Percentiles rank a stretch among this genome's conserved stretches.
Conservation (phyloP, 2,888 invertebrate genomes). For the Nomada hirtipes region DNA sequence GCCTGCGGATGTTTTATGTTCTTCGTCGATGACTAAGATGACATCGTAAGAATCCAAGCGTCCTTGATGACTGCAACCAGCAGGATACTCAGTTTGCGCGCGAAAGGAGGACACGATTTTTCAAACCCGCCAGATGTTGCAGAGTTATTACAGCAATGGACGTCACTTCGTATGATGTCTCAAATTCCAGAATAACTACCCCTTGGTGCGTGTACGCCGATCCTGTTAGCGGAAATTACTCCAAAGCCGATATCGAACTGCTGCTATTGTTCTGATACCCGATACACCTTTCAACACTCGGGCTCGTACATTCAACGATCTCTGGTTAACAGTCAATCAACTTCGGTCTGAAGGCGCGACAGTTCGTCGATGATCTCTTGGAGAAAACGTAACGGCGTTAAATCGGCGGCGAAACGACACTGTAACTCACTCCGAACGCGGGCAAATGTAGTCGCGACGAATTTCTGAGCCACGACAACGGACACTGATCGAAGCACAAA, state of each 20-base stretch:
- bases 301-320: background rate
- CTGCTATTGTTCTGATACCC: background rate
- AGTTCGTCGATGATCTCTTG: background rate
- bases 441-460: slow-evolving; percentile 26
- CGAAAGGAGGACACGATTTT: slow-evolving; percentile 39
- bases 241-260: background rate
- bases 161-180: background rate
- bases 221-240: background rate
- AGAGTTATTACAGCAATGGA: background rate
- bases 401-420: slow-evolving; percentile 36
- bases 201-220: background rate
- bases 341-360: background rate
- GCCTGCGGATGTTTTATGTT: background rate
- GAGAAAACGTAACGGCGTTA: slow-evolving; percentile 12
- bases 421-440: slow-evolving; percentile 50
- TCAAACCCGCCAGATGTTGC: background rate
- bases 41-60: background rate
- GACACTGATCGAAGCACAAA: slow-evolving; percentile 39
- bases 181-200: background rate
- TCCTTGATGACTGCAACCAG: background rate
- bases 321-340: background rate
- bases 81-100: slow-evolving; percentile 41
- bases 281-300: background rate
- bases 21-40: background rate
- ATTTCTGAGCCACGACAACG: slow-evolving; percentile 15